Conservation (phyloP, 2,797 vertebrate species). For the Poecilia gillii region DNA sequence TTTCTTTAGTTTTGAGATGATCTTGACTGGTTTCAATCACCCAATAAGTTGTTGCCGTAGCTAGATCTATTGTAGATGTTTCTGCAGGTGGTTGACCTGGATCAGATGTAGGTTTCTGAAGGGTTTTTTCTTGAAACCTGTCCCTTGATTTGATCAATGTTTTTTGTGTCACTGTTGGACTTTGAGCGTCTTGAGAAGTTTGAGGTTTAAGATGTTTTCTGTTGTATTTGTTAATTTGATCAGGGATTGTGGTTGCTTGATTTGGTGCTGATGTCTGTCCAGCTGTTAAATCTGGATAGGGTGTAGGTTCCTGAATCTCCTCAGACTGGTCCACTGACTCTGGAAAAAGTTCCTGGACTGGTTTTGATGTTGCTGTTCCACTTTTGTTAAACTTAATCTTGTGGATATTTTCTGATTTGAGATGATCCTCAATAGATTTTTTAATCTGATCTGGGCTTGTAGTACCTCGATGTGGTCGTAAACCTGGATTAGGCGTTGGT, state of each 20-base stretch:
- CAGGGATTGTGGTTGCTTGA: constrained; percentile 1
- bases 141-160: neutral
- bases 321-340: neutral
- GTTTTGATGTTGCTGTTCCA: constrained; percentile 5
- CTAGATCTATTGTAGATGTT: neutral
- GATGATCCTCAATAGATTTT: neutral
- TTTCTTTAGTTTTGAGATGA: neutral
- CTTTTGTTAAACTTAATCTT: neutral
- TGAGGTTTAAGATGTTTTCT: neutral
- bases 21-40: neutral
- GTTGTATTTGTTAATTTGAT: constrained; percentile 17
- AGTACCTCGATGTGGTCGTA: neutral
- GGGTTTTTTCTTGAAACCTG: neutral
- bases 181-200: neutral
- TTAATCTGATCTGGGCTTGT: constrained; percentile 6
- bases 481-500: neutral
- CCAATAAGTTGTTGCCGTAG: constrained; percentile 10
- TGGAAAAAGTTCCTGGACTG: neutral
- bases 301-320: neutral
- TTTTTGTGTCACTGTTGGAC: neutral
- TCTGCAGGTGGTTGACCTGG: constrained; percentile 11
- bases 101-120: neutral
- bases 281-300: constrained; percentile 11
- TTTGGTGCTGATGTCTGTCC: neutral
- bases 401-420: constrained; percentile 5